A percentile compares a stretch with the other conserved stretches of the same genome.
These are phyloP conservation scores for Synanthedon andrenaeformis DNA, from an alignment of 2,888 invertebrate species.

Conservation along the genomic window DNA sequence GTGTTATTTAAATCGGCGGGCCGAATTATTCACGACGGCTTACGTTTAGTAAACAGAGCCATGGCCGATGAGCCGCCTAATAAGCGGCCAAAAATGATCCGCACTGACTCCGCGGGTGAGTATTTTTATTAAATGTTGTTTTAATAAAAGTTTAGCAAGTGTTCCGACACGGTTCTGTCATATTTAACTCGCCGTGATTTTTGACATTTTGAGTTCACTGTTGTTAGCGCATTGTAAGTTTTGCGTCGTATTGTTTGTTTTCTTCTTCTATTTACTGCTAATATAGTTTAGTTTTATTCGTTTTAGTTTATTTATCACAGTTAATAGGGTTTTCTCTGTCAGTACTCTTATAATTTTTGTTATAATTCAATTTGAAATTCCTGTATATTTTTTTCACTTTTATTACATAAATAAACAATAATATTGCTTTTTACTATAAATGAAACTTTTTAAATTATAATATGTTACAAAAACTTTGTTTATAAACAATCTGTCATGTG, in stretches of 20 bases:
- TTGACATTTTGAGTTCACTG: constrained; percentile 11
- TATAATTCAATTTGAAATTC: constrained; percentile 1
- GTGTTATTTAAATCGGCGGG: constrained; percentile 71
- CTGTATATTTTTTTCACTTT: constrained; percentile 1
- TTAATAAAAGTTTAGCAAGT: constrained; percentile 2
- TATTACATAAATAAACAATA: not conserved
- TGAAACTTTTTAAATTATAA: constrained; percentile 1
- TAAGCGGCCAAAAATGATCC: constrained; percentile 94
- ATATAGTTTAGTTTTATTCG: not conserved
- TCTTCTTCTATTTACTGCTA: constrained; percentile 10
- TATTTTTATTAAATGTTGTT: constrained; percentile 28
- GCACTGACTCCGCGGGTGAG: constrained; percentile 84
- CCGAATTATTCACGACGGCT: constrained; percentile 73
- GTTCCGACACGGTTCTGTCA: constrained; percentile 40
- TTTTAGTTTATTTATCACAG: not conserved
- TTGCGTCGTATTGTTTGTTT: constrained; percentile 63
- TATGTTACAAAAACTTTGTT: constrained; percentile 5
- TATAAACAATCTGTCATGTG: constrained; percentile 8
- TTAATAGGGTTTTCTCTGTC: not conserved
- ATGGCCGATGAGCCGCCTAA: constrained; percentile 98
- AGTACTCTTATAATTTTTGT: not conserved
- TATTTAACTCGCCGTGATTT: constrained; percentile 47
- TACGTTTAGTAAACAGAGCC: constrained; percentile 77
- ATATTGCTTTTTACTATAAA: not conserved
- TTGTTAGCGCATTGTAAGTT: constrained; percentile 46